Percentiles rank a stretch among this genome's conserved stretches.
phyloP scores from a whole-genome alignment of 2,888 invertebrate species.

The Ophioninae sp. region DNA sequence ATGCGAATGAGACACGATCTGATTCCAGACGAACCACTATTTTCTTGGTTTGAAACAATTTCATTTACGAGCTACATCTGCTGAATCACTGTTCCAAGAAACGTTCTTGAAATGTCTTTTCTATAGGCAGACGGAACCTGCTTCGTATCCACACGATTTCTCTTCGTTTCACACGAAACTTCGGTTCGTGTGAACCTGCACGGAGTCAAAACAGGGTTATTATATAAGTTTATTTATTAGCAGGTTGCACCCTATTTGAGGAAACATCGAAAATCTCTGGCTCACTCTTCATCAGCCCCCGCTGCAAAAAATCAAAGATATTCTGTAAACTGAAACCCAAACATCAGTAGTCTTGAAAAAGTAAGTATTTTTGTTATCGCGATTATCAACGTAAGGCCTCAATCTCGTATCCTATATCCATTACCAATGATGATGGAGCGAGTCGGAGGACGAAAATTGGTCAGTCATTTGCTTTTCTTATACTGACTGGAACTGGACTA shows the following conservation, averaged over 20 bases:
- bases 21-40: conserved; percentile 36
- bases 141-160: conserved; percentile 27
- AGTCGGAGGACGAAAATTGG: not conserved
- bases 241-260: too few relatives aligned
- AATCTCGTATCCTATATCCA: not conserved
- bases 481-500: not conserved
- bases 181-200: too few relatives aligned
- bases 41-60: conserved; percentile 51
- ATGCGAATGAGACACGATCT: conserved; percentile 3
- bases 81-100: not conserved
- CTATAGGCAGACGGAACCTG: not conserved
- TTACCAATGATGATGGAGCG: not conserved
- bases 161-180: too few relatives aligned
- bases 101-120: not conserved
- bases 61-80: conserved; percentile 44
- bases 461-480: not conserved
- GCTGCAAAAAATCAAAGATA: too few relatives aligned
- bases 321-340: too few relatives aligned
- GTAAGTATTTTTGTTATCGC: not conserved
- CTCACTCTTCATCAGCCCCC: too few relatives aligned
- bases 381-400: not conserved
- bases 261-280: too few relatives aligned
- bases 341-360: too few relatives aligned
- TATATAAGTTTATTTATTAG: too few relatives aligned
- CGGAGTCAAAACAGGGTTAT: too few relatives aligned